Evolutionary conservation across 2,113 vertebrate species (phyloP), one percentile per base, ranked within the genome.

Genomic region (Ciconia stormi): DNA sequence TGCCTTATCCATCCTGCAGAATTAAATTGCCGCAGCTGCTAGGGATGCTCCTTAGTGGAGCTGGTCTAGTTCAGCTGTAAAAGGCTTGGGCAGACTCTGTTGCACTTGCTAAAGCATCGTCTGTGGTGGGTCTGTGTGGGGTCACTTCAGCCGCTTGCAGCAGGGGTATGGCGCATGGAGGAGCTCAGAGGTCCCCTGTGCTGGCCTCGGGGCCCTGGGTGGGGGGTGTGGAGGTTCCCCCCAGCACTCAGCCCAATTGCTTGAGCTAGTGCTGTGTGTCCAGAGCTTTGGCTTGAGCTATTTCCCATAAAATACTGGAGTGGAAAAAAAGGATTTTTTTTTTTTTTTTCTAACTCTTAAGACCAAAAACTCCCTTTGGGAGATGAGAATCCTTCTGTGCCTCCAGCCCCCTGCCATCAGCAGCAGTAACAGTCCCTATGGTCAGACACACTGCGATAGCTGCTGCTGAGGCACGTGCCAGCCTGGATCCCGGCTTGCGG

Each of bases 371-470:
- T 79, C n/a, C 26, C 40, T 42, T 16, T 42, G 46, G 46, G 58
- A 59, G 47, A 13, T 23, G 71, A 66, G 26, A 53, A 55, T 59
- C 50, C 12, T 19, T n/a, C 50, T 29, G 46, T 42, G 38, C 16
- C n/a, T 44, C 61, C 20, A 7, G 25, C 13, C n/a, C n/a, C 9
- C 42, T 27, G 36, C 26, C 10, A 17, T 11, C 40, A 18, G 27
- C 46, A 44, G 40, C 49, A 17, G 66, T 26, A 29, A 9, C 23
- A 7, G 50, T 21, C 62, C 27, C 32, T 0, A 3, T 10, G 13
- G 34, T 22, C 25, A 8, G 23, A 11, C 25, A 3, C 23, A 4
- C 17, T 0, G 3, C 3, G 29, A 5, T 9, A 14, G 30, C 56
- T 2, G 9, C 62, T 12, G 25, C 70, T 11, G 50, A 15, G n/a